These are phyloP conservation scores for Eupsilia transversa DNA, from an alignment of 2,888 invertebrate species.

Conservation along the genomic window DNA sequence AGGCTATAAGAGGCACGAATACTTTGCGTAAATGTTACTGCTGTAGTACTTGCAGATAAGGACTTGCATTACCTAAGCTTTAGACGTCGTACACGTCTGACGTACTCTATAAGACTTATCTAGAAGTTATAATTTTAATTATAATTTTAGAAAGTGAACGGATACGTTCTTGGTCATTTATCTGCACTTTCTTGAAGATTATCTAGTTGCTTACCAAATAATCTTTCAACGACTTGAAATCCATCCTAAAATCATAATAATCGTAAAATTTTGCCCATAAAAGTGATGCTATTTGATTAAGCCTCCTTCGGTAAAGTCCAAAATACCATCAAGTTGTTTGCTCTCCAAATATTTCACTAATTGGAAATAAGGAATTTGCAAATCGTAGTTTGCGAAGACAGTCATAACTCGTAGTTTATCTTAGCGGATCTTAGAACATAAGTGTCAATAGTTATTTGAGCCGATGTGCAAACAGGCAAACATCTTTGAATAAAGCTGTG, in stretches of 20 bases:
- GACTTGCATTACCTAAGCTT: neutral
- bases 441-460: conserved; percentile 46
- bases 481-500: conserved; percentile 53
- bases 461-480: conserved; percentile 63
- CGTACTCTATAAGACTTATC: neutral
- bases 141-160: neutral
- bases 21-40: conserved; percentile 30
- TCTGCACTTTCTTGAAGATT: neutral
- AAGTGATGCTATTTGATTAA: conserved; percentile 14
- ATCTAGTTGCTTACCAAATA: no score
- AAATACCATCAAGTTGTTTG: conserved; percentile 40
- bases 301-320: conserved; percentile 7
- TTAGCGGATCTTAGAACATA: conserved; percentile 31
- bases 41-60: neutral
- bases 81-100: neutral
- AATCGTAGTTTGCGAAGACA: conserved; percentile 3
- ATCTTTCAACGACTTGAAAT: no score
- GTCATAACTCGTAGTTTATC: conserved; percentile 15
- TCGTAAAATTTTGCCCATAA: neutral
- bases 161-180: neutral
- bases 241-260: neutral
- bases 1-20: conserved; percentile 19
- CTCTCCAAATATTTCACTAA: conserved; percentile 34
- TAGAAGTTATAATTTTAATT: no score
- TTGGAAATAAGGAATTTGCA: conserved; percentile 28